Evolutionary conservation across 2,113 vertebrate species (phyloP).

Genomic region (Crocuta crocuta): DNA sequence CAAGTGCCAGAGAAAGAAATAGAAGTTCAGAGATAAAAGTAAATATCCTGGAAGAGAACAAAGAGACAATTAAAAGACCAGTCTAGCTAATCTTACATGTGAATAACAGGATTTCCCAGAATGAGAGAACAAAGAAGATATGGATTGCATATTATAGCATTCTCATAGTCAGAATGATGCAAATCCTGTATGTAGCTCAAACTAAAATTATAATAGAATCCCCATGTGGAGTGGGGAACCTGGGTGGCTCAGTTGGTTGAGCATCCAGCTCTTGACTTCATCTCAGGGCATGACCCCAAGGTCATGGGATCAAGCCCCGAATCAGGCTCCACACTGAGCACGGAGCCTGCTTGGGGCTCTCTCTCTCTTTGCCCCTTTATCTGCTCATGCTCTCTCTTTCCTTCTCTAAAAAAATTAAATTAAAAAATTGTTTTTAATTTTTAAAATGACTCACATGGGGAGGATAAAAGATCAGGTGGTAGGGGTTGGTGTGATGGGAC

Average conservation of each 20-base stretch:
- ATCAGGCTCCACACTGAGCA: too few relatives aligned
- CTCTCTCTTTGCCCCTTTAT: too few relatives aligned
- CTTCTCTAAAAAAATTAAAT: too few relatives aligned
- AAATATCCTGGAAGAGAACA: neutral
- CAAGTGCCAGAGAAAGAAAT: neutral
- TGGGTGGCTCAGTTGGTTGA: too few relatives aligned
- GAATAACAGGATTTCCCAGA: neutral
- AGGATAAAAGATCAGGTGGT: neutral
- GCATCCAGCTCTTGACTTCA: too few relatives aligned
- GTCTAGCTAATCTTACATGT: neutral
- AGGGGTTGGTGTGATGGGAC: neutral
- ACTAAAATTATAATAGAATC: neutral
- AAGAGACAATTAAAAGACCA: neutral
- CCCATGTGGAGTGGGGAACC: neutral
- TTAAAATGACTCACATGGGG: neutral
- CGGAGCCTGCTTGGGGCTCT: too few relatives aligned
- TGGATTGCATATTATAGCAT: neutral
- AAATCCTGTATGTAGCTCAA: neutral
- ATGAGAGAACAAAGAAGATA: neutral
- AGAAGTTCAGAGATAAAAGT: neutral
- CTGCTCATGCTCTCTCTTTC: too few relatives aligned
- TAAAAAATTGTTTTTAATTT: too few relatives aligned
- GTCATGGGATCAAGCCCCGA: too few relatives aligned
- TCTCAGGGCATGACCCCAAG: too few relatives aligned
- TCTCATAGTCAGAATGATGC: neutral